Percentiles rank a stretch among this genome's conserved stretches.
Evolutionary conservation across 2,797 vertebrate genomes (phyloP).

Genomic region (Parauchenoglanis punctatus): DNA sequence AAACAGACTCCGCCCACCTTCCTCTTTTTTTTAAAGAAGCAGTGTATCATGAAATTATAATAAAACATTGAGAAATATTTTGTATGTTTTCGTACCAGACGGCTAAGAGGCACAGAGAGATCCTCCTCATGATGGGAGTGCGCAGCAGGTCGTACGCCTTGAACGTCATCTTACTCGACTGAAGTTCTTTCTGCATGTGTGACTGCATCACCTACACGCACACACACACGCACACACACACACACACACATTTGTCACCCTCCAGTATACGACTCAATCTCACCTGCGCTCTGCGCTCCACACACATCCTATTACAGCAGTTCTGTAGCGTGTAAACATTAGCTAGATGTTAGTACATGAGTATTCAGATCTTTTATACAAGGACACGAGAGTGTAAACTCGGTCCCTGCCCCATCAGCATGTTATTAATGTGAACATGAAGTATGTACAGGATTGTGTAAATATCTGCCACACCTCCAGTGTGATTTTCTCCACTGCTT

Average conservation of each 20-base stretch:
- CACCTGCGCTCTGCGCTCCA: not conserved
- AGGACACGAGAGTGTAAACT: not conserved
- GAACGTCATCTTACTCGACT: conserved; percentile 57
- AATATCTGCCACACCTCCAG: conserved; percentile 53
- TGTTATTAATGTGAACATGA: not conserved
- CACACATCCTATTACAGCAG: not conserved
- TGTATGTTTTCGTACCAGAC: conserved; percentile 69
- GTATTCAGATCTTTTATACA: not conserved
- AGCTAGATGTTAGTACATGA: not conserved
- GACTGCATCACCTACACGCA: conserved; percentile 69
- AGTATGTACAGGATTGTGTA: not conserved
- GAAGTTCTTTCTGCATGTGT: conserved; percentile 76
- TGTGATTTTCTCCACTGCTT: conserved; percentile 61
- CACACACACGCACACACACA: conserved; percentile 17
- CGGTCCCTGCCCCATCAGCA: not conserved
- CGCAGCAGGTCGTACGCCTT: conserved; percentile 71
- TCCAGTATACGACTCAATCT: not conserved
- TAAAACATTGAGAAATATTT: not conserved
- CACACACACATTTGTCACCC: not conserved
- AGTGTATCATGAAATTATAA: not conserved
- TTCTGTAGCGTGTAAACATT: not conserved
- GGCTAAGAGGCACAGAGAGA: conserved; percentile 72
- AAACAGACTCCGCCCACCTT: not conserved
- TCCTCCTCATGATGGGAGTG: conserved; percentile 71
- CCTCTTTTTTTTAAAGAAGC: too few species aligned